Conservation (phyloP, 2,797 vertebrate species). For the Erethizon dorsatum region DNA sequence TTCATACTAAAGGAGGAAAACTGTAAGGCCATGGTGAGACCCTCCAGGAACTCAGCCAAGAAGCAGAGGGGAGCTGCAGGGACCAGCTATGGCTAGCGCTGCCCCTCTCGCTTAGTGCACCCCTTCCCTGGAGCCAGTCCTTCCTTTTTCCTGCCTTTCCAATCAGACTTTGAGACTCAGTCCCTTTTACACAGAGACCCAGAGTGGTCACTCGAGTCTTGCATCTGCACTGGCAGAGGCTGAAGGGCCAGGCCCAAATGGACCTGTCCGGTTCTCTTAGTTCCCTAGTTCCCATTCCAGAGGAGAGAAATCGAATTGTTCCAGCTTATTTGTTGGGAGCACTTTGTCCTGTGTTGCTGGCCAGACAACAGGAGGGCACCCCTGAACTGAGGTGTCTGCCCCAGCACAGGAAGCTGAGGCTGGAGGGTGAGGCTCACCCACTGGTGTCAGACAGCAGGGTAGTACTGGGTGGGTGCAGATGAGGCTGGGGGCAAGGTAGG, state of each 20-base stretch:
- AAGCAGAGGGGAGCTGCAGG: background rate
- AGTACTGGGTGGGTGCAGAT: too few relatives aligned
- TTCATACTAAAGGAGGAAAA: background rate
- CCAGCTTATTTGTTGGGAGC: background rate
- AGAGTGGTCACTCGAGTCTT: background rate
- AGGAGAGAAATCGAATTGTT: background rate
- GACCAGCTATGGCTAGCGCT: background rate
- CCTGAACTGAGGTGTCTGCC: background rate
- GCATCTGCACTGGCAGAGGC: too few relatives aligned
- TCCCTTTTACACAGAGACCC: background rate
- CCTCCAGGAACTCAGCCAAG: background rate
- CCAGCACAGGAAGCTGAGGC: background rate
- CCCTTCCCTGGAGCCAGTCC: background rate
- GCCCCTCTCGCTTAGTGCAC: background rate
- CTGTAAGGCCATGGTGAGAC: accelerated
- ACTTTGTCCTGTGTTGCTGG: background rate
- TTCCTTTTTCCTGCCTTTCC: background rate
- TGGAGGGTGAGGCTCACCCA: background rate
- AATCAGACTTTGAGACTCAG: background rate
- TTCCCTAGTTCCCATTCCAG: background rate
- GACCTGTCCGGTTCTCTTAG: background rate
- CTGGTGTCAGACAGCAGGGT: background rate
- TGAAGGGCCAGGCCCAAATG: background rate
- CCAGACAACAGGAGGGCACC: background rate
- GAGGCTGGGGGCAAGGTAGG: background rate